phyloP scores from a whole-genome alignment of 2,888 invertebrate genomes.

The Sepioteuthis lessoniana region DNA sequence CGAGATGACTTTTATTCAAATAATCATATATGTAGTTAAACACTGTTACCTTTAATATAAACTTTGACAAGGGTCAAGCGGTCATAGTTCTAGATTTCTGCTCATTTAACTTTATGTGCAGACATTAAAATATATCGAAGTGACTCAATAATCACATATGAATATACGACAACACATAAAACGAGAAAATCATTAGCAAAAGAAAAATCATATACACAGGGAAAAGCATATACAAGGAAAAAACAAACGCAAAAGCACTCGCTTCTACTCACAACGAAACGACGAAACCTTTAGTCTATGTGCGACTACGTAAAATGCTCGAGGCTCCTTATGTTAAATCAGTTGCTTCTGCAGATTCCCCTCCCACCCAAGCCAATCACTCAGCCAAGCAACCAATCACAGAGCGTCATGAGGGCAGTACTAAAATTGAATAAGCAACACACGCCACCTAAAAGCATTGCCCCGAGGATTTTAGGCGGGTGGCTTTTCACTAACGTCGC shows the following conservation, averaged over 20 bases:
- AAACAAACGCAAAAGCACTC: not conserved
- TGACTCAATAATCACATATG: too few relatives aligned
- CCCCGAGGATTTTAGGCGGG: not conserved
- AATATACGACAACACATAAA: too few relatives aligned
- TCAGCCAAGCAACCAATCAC: not conserved
- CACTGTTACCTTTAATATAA: too few relatives aligned
- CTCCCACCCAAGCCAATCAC: not conserved
- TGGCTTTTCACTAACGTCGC: not conserved
- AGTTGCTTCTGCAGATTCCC: not conserved
- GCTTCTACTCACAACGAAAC: not conserved
- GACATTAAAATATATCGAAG: too few relatives aligned
- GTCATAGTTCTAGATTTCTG: too few relatives aligned
- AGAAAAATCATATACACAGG: too few relatives aligned
- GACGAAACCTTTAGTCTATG: not conserved
- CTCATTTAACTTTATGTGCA: too few relatives aligned
- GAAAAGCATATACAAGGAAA: too few relatives aligned
- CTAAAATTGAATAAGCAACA: not conserved
- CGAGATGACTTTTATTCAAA: too few relatives aligned
- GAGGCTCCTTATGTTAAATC: not conserved
- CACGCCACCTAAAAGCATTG: constrained; percentile 10
- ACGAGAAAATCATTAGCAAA: too few relatives aligned
- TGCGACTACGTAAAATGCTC: not conserved
- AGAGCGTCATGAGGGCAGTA: not conserved
- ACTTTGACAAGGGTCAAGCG: too few relatives aligned
- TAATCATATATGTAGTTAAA: too few relatives aligned